Evolutionary conservation across 2,888 invertebrate species (phyloP).

Genomic region (Drosophila yooni): DNA sequence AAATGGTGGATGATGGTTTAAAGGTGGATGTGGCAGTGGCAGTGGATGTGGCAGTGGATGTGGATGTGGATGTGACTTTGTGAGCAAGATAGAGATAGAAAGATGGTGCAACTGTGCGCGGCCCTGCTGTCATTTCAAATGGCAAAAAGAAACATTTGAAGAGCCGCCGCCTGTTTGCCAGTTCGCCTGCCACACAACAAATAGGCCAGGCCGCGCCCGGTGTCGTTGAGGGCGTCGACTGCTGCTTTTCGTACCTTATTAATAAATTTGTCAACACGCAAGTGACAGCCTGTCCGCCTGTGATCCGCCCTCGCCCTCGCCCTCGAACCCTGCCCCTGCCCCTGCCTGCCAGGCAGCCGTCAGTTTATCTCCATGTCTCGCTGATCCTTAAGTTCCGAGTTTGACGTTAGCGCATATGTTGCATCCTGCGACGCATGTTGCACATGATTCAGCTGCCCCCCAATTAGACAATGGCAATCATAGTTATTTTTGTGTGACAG

Average conservation of each 20-base stretch:
- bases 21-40: conserved; percentile 44
- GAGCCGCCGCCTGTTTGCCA: conserved; percentile 61
- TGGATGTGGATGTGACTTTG: conserved; percentile 14
- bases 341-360: conserved; percentile 30
- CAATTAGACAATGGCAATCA: conserved; percentile 58
- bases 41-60: conserved; percentile 25
- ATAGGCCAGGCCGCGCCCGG: conserved; percentile 73
- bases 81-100: conserved; percentile 4
- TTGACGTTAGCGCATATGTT: conserved; percentile 71
- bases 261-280: conserved; percentile 84
- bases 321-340: conserved; percentile 29
- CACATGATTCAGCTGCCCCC: conserved; percentile 59
- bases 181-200: conserved; percentile 53
- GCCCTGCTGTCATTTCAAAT: conserved; percentile 71
- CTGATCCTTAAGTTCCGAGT: conserved; percentile 68
- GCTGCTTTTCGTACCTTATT: conserved; percentile 82
- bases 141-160: conserved; percentile 72
- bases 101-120: conserved; percentile 59
- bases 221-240: conserved; percentile 73
- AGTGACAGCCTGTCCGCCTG: conserved; percentile 81
- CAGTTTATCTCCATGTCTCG: conserved; percentile 57
- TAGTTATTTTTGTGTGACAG: conserved; percentile 20
- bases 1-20: conserved; percentile 63
- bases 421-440: conserved; percentile 52
- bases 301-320: conserved; percentile 43